Conservation (phyloP, 2,797 vertebrate species). For the Diceros bicornis region DNA sequence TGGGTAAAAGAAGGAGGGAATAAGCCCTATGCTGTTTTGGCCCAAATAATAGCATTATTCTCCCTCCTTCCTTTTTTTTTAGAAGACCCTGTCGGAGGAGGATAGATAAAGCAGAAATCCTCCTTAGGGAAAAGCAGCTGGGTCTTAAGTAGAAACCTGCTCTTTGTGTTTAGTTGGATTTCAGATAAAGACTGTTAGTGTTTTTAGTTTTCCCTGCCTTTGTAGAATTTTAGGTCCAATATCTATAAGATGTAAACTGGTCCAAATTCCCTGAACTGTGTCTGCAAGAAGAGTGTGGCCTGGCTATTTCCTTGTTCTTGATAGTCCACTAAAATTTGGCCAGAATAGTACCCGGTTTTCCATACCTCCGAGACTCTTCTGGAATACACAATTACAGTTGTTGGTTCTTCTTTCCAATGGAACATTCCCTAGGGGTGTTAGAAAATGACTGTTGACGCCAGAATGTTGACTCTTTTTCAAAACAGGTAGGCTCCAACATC, state of each 20-base stretch:
- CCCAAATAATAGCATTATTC: constrained; percentile 54
- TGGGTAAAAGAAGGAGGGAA: constrained; percentile 13
- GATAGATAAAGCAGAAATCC: constrained; percentile 66
- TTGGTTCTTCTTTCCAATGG: constrained; percentile 52
- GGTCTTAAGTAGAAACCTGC: constrained; percentile 61
- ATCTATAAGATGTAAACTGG: constrained; percentile 28
- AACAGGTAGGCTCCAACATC: background rate
- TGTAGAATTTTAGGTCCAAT: constrained; percentile 32
- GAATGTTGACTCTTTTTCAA: constrained; percentile 51
- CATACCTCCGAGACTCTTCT: constrained; percentile 32
- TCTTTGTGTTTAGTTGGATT: constrained; percentile 60
- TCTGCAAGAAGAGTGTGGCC: background rate
- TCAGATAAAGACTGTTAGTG: constrained; percentile 69
- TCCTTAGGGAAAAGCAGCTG: constrained; percentile 59
- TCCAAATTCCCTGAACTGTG: background rate
- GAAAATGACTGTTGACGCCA: constrained; percentile 46
- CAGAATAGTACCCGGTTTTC: constrained; percentile 34
- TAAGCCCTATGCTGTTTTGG: background rate
- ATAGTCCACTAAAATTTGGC: constrained; percentile 44
- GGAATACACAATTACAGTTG: constrained; percentile 35
- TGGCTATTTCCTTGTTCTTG: constrained; percentile 42
- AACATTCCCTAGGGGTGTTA: constrained; percentile 45
- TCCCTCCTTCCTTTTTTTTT: background rate
- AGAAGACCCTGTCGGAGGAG: constrained; percentile 30
- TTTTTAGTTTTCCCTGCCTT: constrained; percentile 60